A percentile compares a stretch with the other conserved stretches of the same genome.
Evolutionary conservation across 2,113 vertebrate genomes (phyloP).

Genomic region (Ptilonorhynchus violaceus): DNA sequence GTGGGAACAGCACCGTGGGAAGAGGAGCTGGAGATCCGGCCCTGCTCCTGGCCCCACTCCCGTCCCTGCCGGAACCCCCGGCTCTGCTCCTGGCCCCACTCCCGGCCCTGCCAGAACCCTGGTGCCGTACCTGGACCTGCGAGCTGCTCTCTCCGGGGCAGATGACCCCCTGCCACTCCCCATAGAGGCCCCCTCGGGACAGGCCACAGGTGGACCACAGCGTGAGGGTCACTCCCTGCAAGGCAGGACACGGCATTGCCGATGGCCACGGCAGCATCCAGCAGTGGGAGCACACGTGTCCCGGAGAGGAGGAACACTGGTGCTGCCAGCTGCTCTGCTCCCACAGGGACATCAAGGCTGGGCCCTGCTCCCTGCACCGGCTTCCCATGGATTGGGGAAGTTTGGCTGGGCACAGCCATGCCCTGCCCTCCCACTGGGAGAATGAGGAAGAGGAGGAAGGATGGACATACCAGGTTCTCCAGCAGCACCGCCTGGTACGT

Average conservation of each 20-base stretch:
- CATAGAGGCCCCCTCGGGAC: conserved; percentile 86
- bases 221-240: conserved; percentile 89
- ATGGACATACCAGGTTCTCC: conserved; percentile 80
- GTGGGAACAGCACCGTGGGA: neutral
- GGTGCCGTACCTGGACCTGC: conserved; percentile 82
- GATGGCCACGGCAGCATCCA: fast-evolving
- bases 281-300: fast-evolving
- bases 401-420: neutral
- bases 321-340: neutral
- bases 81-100: neutral
- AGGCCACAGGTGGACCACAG: conserved; percentile 94
- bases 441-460: neutral
- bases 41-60: fast-evolving
- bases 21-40: fast-evolving
- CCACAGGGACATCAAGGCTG: neutral
- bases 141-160: conserved; percentile 91
- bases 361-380: neutral
- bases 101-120: fast-evolving
- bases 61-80: no score
- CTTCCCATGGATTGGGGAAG: fast-evolving
- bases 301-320: fast-evolving
- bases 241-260: neutral
- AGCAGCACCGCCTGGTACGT: conserved; percentile 86
- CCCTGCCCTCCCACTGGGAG: neutral
- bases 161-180: conserved; percentile 95